Evolutionary conservation across 2,797 vertebrate genomes (phyloP).

Genomic region (Macropodus opercularis): DNA sequence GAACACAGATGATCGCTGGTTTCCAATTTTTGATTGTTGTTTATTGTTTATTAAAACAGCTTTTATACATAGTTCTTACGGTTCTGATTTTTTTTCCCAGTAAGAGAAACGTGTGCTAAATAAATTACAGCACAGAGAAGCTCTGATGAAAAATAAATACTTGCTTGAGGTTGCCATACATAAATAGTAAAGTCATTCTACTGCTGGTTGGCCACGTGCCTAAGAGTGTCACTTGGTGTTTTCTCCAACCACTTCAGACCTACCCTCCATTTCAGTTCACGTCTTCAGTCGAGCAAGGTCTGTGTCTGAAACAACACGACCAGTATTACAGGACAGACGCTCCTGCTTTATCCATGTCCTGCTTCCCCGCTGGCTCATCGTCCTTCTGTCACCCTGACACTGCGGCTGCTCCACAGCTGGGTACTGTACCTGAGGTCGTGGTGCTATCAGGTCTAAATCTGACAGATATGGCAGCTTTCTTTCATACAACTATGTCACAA

Average conservation of each 20-base stretch:
- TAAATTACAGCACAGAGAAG: constrained; percentile 26
- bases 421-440: too few relatives aligned
- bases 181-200: constrained; percentile 26
- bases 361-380: too few relatives aligned
- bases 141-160: constrained; percentile 40
- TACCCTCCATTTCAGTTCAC: too few relatives aligned
- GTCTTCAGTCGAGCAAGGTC: too few relatives aligned
- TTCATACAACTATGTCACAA: too few relatives aligned
- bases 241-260: not conserved
- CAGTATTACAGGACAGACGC: too few relatives aligned
- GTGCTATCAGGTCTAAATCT: too few relatives aligned
- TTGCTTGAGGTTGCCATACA: constrained; percentile 12
- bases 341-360: too few relatives aligned
- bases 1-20: constrained; percentile 17
- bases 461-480: too few relatives aligned
- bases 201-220: constrained; percentile 15
- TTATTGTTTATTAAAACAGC: not conserved
- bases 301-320: too few relatives aligned
- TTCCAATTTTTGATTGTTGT: constrained; percentile 10
- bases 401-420: too few relatives aligned
- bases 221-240: constrained; percentile 2
- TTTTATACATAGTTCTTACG: not conserved
- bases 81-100: not conserved
- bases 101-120: constrained; percentile 11
- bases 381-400: too few relatives aligned